Evolutionary conservation across 2,113 vertebrate genomes (phyloP), one percentile per base, ranked within the genome.

Genomic region (Alces alces): DNA sequence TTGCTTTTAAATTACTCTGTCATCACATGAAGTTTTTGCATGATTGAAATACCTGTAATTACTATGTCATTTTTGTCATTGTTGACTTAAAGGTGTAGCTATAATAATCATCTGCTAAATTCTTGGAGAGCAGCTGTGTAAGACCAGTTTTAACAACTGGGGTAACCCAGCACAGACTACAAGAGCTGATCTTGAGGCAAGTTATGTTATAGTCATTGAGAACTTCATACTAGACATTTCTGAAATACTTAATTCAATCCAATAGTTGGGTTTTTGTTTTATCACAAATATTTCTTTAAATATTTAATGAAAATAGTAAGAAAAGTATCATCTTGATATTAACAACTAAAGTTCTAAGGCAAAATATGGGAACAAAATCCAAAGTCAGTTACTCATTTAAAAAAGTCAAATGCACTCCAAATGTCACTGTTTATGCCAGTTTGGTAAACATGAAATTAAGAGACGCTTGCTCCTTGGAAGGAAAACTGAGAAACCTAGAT

Each of bases 71-170:
- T 99, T 96, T 98, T 98, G 89, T 96, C 98, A 98, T 98, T 98
- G 98, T 98, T 98, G 98, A 98, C 98, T 97, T 98, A 98, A 99
- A 98, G 98, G 98, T 99, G 89, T 97, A 98, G 96, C 96, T 98
- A 98, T 97, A 98, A 90, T 98, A 98, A 97, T 97, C 98, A 96
- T 95, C 97, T 97, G 76, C 97, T 97, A 98, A 98, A 99, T 99
- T 99, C 98, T 96, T 98, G 73, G 52, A 96, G 97, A 99, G 96
- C 99, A 99, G 97, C 98, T 99, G 99, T 98, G 90, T 97, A 96
- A 98, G 96, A 98, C 98, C 93, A 98, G 60, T 97, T 96, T 96
- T 97, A 98, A 98, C 99, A 99, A 98, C 98, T 99, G 98, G 97
- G 98, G 39, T 97, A 98, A 96, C 93, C 93, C 96, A 97, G 93